Percentiles rank a stretch among this genome's conserved stretches.
These are phyloP conservation scores for Leistus spinibarbis DNA, from an alignment of 2,888 invertebrate species.

Conservation along the genomic window DNA sequence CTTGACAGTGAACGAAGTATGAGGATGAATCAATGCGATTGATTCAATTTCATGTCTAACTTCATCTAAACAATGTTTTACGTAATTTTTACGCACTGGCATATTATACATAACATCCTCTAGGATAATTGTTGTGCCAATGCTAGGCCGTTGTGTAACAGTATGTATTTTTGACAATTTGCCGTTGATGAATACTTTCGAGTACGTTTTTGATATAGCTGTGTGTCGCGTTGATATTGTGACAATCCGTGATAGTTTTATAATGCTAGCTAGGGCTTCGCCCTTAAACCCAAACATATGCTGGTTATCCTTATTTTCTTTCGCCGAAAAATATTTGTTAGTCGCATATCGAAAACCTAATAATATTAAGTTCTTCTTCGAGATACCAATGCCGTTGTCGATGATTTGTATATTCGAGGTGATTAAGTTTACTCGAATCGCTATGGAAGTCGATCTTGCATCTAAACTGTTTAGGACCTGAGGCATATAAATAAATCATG, in stretches of 20 bases:
- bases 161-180: constrained; percentile 46
- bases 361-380: constrained; percentile 60
- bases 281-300: constrained; percentile 71
- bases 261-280: constrained; percentile 69
- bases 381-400: constrained; percentile 77
- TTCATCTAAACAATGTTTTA: constrained; percentile 64
- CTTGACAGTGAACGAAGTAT: constrained; percentile 70
- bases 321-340: constrained; percentile 65
- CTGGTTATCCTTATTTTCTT: constrained; percentile 61
- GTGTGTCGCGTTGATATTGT: constrained; percentile 65
- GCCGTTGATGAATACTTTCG: constrained; percentile 57
- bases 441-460: constrained; percentile 71
- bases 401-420: constrained; percentile 72
- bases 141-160: constrained; percentile 62
- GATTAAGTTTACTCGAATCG: constrained; percentile 68
- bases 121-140: constrained; percentile 75
- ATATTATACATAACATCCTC: constrained; percentile 68
- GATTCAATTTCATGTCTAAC: constrained; percentile 65
- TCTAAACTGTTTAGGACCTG: constrained; percentile 75
- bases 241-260: constrained; percentile 62
- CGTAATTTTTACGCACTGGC: constrained; percentile 65
- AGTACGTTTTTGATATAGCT: constrained; percentile 61
- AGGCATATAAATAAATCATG: constrained; percentile 32
- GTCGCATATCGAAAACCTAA: constrained; percentile 69
- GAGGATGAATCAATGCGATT: constrained; percentile 68